Evolutionary conservation across 2,888 invertebrate genomes (phyloP), one percentile per base, ranked within the genome.

Genomic region (Cremastinae sp.): DNA sequence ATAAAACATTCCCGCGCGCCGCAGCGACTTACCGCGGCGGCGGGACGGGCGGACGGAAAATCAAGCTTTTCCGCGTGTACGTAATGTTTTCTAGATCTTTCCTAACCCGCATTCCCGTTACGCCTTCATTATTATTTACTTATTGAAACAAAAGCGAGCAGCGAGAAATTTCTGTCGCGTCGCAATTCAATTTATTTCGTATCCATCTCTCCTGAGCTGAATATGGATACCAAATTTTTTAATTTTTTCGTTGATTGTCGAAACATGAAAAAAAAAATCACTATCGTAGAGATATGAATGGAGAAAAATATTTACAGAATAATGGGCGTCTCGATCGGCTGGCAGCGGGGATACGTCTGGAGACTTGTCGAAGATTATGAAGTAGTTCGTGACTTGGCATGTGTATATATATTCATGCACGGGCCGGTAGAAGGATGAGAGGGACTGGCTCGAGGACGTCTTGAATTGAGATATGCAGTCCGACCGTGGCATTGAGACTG

Each of bases 401-500:
- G 53, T 28, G n/a, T n/a, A n/a, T n/a, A n/a, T n/a, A n/a, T n/a
- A n/a, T n/a, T n/a, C n/a, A n/a, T n/a, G n/a, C n/a, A 28, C 28
- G 28, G 28, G 28, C 2, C 28, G 41, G 14, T 53, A 5, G 53
- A 34, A 12, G 56, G n/a, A n/a, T n/a, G n/a, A 47, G 38, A n/a
- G 22, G 9, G 59, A 43, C 16, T 51, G 4, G 22, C 66, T 43
- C 54, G 71, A 71, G 45, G 59, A 64, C 43, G 70, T 54, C 38
- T 65, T 41, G 58, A 76, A 76, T 76, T 76, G 62, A 76, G 75
- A 69, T n/a, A n/a, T 73, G 68, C 68, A 72, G 51, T 38, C 58
- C 49, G 75, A 73, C 45, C 75, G 64, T 59, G 59, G 72, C 72
- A 76, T 69, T 69, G 64, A 64, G 75, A 51, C 16, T 58, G 58